Evolutionary conservation across 2,797 vertebrate species (phyloP).

Genomic region (Dryobates pubescens): DNA sequence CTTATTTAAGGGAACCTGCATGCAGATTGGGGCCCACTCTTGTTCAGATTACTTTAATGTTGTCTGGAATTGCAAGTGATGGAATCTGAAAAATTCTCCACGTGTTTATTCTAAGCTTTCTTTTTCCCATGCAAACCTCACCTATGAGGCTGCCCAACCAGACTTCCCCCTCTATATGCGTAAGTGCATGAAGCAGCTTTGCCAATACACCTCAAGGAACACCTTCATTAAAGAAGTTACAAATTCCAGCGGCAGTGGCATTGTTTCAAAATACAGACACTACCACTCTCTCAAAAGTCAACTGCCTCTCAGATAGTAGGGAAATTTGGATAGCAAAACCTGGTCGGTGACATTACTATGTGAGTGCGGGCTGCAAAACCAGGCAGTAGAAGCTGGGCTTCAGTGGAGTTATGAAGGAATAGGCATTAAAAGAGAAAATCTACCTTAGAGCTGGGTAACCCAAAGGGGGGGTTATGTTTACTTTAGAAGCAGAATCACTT

Average conservation of each 20-base stretch:
- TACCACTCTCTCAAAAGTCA: neutral
- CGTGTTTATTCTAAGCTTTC: neutral
- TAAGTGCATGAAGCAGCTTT: neutral
- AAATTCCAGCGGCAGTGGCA: neutral
- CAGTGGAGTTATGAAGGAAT: slow-evolving; percentile 22
- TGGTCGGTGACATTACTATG: neutral
- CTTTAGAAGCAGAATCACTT: slow-evolving; percentile 21
- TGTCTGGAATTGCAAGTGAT: neutral
- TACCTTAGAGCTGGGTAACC: slow-evolving; percentile 9
- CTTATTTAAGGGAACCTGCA: neutral
- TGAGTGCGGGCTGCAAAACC: slow-evolving; percentile 14
- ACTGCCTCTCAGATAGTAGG: neutral
- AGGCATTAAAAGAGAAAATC: slow-evolving; percentile 22
- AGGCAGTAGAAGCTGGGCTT: slow-evolving; percentile 18
- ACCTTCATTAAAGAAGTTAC: neutral
- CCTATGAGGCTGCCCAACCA: neutral
- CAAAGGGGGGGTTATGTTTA: neutral
- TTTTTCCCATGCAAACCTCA: neutral
- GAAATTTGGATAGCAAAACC: slow-evolving; percentile 12
- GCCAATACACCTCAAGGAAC: accelerated
- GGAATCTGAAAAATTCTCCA: neutral
- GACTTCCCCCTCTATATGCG: accelerated
- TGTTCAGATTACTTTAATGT: neutral
- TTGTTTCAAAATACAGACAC: neutral
- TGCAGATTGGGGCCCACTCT: accelerated